These are phyloP conservation scores for Strongylocentrotus purpuratus DNA, from an alignment of 35 echinoderm and acorn worm genomes.

Conservation along the genomic window DNA sequence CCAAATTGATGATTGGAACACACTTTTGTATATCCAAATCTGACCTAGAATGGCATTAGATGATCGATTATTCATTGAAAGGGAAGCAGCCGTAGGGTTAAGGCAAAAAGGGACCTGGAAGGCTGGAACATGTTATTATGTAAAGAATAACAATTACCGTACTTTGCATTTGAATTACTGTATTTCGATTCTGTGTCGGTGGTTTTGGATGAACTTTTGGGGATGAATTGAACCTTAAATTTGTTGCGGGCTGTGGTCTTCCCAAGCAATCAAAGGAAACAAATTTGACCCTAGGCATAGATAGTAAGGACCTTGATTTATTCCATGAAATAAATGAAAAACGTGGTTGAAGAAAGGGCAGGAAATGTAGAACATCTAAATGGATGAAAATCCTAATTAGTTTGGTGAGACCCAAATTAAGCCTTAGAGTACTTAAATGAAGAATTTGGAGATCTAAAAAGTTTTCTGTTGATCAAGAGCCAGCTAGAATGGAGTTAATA, in stretches of 20 bases:
- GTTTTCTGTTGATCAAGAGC: too few relatives aligned
- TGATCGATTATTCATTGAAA: neutral
- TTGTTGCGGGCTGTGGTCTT: neutral
- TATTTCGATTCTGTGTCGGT: neutral
- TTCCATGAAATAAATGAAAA: neutral
- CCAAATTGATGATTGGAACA: neutral
- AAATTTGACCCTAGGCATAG: neutral
- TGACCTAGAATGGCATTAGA: neutral
- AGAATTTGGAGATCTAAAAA: too few relatives aligned
- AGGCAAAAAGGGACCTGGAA: neutral
- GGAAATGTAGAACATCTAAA: neutral
- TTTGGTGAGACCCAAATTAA: neutral
- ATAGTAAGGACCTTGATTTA: neutral
- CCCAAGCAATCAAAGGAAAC: neutral
- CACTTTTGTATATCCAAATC: neutral
- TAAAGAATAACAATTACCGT: neutral
- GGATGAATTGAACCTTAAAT: neutral
- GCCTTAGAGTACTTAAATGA: neutral
- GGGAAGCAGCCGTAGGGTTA: neutral
- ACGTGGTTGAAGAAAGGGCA: neutral
- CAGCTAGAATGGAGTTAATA: too few relatives aligned
- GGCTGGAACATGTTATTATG: neutral
- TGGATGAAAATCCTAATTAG: neutral
- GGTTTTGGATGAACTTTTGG: neutral
- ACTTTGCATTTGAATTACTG: neutral